Evolutionary conservation across 2,113 vertebrate genomes (phyloP), one percentile per base, ranked within the genome.

Genomic region (Xenopus laevis): DNA sequence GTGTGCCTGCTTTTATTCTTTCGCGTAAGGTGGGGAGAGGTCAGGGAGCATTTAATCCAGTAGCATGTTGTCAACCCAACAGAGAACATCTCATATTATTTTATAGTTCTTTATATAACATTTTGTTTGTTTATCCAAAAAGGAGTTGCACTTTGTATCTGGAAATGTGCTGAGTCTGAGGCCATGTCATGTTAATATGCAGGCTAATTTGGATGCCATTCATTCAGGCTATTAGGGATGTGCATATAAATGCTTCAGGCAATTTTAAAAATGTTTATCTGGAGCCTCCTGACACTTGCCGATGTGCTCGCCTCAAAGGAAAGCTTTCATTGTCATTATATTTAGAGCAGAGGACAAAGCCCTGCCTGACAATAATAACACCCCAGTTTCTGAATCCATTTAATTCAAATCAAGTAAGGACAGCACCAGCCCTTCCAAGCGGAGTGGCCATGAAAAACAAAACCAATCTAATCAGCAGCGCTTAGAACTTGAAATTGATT

Each of bases 181-280:
- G 44, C 57, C 17, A 15, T 45, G 44, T 61, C 65, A 68, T 33
- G 23, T 30, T 50, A 61, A 68, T 68, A 53, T 40, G 72, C 65
- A 20, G 65, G 52, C 30, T 75, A 61, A 47, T 52, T 74, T 59
- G 57, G 45, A 68, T 75, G 73, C 73, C 73, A 68, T 75, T 75
- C 73, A 75, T 62, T 75, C 65, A 68, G 17, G 27, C 45, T 53
- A 68, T 67, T 23, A 61, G n/a, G 58, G 68, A 75, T 68, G 73
- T 18, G 40, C 55, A 53, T 65, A 68, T 60, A n/a, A 21, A 45
- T 18, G 27, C 65, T 55, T 12, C 45, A 45, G 73, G 65, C 65
- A 62, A 52, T 68, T 23, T 46, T 68, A 44, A 68, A 75, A 75
- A 75, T 75, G 27, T 75, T 63, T 75, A 53, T 68, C 21, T 52